phyloP scores from a whole-genome alignment of 2,797 vertebrate species.

The Gephyroberyx darwinii region DNA sequence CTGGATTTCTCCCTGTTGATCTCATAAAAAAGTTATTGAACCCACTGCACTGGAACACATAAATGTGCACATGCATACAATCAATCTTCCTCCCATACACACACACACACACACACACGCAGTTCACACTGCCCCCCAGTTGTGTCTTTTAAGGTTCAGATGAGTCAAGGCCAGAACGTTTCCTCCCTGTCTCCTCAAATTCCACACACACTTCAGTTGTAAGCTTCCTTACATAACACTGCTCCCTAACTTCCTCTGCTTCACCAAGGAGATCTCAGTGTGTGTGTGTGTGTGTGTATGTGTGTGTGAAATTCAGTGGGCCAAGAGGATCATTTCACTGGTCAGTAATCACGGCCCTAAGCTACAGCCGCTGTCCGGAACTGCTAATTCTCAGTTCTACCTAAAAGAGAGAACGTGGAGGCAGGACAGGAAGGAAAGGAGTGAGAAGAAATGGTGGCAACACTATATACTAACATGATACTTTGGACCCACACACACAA shows the following conservation, averaged over 20 bases:
- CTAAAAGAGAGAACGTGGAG: conserved; percentile 31
- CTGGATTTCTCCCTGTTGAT: conserved; percentile 49
- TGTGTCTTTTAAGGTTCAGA: conserved; percentile 31
- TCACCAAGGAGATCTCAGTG: conserved; percentile 35
- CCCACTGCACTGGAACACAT: conserved; percentile 31
- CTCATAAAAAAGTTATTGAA: conserved; percentile 75
- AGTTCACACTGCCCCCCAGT: conserved; percentile 1
- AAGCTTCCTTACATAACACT: conserved; percentile 62
- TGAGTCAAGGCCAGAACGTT: conserved; percentile 36
- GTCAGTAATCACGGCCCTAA: conserved; percentile 59
- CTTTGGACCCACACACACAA: not conserved
- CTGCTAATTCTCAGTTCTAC: conserved; percentile 21
- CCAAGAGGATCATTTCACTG: conserved; percentile 60
- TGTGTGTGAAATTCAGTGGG: conserved; percentile 29
- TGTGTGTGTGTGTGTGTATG: conserved; percentile 11
- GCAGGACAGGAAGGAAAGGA: not conserved
- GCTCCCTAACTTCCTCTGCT: conserved; percentile 38
- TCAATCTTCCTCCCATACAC: conserved; percentile 17
- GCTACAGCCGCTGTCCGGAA: conserved; percentile 19
- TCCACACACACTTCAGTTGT: conserved; percentile 61
- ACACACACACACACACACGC: conserved; percentile 29
- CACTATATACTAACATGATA: not conserved
- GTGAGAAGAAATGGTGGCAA: conserved; percentile 11
- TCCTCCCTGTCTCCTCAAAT: conserved; percentile 65
- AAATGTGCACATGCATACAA: conserved; percentile 23